These are phyloP conservation scores for Chiloscyllium punctatum DNA, from an alignment of 2,797 vertebrate genomes.

Conservation along the genomic window DNA sequence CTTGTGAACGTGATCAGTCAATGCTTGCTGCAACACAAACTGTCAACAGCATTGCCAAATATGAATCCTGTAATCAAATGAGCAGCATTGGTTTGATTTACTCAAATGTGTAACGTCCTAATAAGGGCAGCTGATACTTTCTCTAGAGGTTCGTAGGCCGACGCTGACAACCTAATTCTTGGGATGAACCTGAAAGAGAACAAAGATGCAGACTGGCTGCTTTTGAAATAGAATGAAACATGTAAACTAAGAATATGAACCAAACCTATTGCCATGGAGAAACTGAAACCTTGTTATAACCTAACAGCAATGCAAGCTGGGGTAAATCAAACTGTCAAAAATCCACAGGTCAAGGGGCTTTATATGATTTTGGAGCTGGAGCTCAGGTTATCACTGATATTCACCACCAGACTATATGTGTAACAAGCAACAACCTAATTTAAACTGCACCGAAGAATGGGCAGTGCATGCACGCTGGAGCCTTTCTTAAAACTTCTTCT, in stretches of 20 bases:
- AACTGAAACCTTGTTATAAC: not conserved
- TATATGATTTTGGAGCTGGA: not conserved
- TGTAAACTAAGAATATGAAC: not conserved
- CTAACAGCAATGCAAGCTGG: not conserved
- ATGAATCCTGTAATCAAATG: not conserved
- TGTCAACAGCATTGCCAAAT: not conserved
- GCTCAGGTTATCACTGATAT: not conserved
- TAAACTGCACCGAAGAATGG: not conserved
- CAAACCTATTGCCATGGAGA: not conserved
- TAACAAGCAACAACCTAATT: not conserved
- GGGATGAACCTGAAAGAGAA: slow-evolving; percentile 17
- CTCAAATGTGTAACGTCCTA: not conserved
- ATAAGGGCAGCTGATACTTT: not conserved
- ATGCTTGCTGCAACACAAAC: not conserved
- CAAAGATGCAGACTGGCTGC: not conserved
- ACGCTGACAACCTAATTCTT: slow-evolving; percentile 7
- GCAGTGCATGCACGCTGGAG: not conserved
- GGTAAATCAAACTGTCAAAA: not conserved
- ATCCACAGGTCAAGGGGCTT: not conserved
- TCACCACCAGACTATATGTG: not conserved
- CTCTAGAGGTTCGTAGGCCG: not conserved
- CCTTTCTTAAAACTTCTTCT: not conserved
- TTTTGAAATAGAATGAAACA: slow-evolving; percentile 4
- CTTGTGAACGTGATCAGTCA: too few species aligned
- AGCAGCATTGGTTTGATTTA: not conserved